Evolutionary conservation across 2,797 vertebrate genomes (phyloP), one percentile per base, ranked within the genome.

Genomic region (Thunnus albacares): DNA sequence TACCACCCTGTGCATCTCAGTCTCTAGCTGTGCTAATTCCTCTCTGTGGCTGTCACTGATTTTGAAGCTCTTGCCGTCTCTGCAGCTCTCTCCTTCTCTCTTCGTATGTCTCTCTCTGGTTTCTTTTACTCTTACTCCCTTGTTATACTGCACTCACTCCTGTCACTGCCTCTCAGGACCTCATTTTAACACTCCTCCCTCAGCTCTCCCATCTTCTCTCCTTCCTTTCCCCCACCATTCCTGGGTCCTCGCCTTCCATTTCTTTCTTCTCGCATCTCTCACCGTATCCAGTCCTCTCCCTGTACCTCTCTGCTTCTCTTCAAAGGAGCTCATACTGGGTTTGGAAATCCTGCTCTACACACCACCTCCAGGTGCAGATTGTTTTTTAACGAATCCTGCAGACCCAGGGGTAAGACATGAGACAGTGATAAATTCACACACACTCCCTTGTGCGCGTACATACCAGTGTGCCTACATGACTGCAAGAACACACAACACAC

Each of bases 311-410:
- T 57, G 41, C 71, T 73, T 59, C 73, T 88, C 88, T 94, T 95
- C 90, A 91, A 91, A 91, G 83, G 64, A 72, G 57, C 87, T 89
- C 88, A 78, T 74, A 73, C 77, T 41, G 43, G 87, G 64, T 56
- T 87, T 89, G 82, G 70, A 90, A 90, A 93, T 80, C 82, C 85
- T 75, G 87, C 86, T 80, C 72, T 86, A 78, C 80, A 81, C 72
- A 75, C 56, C 75, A 87, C 89, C 90, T 90, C 81, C 55, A 83
- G 90, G 83, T 88, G 85, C 49, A 67, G 86, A 89, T 89, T 93
- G 92, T 90, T 93, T 92, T 43, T 90, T 84, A 87, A 93, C 60
- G 71, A 92, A 76, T 90, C 84, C 82, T 80, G 56, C 85, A 77
- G 82, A 91, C 76, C 85, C 82, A 67, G 79, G 76, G 88, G 83